A percentile compares a stretch with the other conserved stretches of the same genome.
Conservation (phyloP, 2,888 invertebrate species). For the Thyatira batis region DNA sequence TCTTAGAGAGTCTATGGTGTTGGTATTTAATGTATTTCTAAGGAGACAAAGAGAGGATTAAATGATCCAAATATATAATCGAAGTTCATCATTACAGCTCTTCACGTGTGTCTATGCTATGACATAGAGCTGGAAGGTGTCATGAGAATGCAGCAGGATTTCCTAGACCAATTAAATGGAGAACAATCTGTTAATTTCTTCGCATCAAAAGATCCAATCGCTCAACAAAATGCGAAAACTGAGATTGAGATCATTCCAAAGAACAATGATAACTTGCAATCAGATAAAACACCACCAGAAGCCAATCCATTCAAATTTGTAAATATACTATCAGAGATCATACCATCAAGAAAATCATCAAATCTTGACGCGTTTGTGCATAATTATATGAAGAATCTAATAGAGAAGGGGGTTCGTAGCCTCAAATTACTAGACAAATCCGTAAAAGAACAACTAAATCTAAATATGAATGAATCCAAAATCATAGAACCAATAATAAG, state of each 20-base stretch:
- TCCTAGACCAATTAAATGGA: conserved; percentile 3
- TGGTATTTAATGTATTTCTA: too few relatives aligned
- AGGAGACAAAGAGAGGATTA: too few relatives aligned
- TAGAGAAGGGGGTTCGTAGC: not conserved
- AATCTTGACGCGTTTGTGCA: not conserved
- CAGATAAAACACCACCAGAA: too few relatives aligned
- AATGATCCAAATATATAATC: not conserved
- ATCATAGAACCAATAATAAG: too few relatives aligned
- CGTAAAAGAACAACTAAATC: not conserved
- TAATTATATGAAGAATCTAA: not conserved
- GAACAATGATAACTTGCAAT: too few relatives aligned
- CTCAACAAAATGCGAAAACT: not conserved
- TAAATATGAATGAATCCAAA: not conserved
- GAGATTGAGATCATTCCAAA: too few relatives aligned
- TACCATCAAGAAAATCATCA: not conserved
- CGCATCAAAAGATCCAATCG: not conserved
- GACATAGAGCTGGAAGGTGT: conserved; percentile 21
- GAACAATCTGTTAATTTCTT: not conserved
- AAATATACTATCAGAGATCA: too few relatives aligned
- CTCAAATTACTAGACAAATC: not conserved
- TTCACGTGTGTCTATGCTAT: conserved; percentile 3
- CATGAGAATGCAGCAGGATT: conserved; percentile 6
- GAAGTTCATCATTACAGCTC: not conserved
- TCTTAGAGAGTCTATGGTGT: too few relatives aligned
- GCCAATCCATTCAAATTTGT: too few relatives aligned